These are phyloP conservation scores for Hybos culiciformis DNA, from an alignment of 2,888 invertebrate genomes.

Conservation along the genomic window DNA sequence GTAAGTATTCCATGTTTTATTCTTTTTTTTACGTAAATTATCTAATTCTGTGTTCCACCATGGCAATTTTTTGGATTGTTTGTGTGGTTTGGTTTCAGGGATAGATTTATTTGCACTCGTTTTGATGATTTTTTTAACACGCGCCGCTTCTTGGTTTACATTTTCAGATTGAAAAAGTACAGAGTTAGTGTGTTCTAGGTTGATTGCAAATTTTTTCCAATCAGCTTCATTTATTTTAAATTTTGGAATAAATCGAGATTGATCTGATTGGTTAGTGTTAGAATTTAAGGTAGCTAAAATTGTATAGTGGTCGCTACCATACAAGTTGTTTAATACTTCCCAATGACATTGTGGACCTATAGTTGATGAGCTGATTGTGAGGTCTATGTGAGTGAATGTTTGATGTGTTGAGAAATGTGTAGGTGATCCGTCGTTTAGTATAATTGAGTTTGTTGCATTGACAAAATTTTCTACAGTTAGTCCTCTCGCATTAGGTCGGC, in stretches of 20 bases:
- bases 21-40: constrained; percentile 1
- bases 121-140: not conserved
- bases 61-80: not conserved
- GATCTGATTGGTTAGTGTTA: not conserved
- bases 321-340: not conserved
- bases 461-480: too few species aligned
- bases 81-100: not conserved
- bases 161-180: not conserved
- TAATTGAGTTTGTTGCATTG: too few species aligned
- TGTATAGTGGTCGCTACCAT: constrained; percentile 4
- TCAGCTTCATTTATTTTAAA: too few species aligned
- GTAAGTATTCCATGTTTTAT: not conserved
- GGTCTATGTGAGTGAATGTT: constrained; percentile 5
- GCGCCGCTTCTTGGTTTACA: not conserved
- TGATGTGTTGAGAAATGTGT: too few species aligned
- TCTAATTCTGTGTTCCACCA: constrained; percentile 6
- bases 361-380: not conserved
- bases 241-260: too few species aligned
- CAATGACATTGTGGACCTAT: not conserved
- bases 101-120: not conserved
- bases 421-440: too few species aligned
- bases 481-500: too few species aligned
- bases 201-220: not conserved
- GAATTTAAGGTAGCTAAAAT: not conserved
- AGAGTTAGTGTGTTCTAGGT: not conserved